Evolutionary conservation across 2,797 vertebrate species (phyloP).

Genomic region (Scyliorhinus canicula): DNA sequence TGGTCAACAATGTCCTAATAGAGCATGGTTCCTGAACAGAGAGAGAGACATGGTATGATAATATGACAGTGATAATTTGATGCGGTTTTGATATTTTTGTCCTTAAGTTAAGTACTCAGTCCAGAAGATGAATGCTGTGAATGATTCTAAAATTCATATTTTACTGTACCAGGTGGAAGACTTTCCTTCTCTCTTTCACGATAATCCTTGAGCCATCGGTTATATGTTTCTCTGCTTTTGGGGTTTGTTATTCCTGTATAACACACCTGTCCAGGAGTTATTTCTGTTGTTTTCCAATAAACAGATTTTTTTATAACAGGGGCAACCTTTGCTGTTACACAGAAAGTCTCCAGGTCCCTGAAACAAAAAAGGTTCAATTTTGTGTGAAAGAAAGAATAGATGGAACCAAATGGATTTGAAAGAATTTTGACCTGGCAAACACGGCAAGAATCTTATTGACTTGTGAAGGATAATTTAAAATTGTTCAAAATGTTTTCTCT

Average conservation of each 20-base stretch:
- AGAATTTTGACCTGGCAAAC: neutral
- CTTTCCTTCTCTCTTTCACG: neutral
- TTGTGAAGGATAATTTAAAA: neutral
- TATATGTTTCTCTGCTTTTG: neutral
- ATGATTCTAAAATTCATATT: neutral
- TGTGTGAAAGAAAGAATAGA: neutral
- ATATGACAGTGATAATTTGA: neutral
- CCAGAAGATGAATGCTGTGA: neutral
- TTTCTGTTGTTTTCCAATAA: constrained; percentile 19
- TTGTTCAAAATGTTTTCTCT: neutral
- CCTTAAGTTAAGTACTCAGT: neutral
- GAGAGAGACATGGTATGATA: neutral
- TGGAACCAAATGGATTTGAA: neutral
- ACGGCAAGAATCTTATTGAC: neutral
- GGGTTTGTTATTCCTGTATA: neutral
- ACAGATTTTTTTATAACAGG: neutral
- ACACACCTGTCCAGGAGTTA: neutral
- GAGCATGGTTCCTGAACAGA: too few species aligned
- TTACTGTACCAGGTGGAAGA: neutral
- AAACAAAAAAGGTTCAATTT: neutral
- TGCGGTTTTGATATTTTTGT: neutral
- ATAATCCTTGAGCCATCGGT: neutral
- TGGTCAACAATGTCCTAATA: too few species aligned
- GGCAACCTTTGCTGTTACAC: neutral
- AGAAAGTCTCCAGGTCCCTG: neutral